Base-by-base conservation (phyloP, 2,888 invertebrate species). In the Dicroscelio sp. region DNA sequence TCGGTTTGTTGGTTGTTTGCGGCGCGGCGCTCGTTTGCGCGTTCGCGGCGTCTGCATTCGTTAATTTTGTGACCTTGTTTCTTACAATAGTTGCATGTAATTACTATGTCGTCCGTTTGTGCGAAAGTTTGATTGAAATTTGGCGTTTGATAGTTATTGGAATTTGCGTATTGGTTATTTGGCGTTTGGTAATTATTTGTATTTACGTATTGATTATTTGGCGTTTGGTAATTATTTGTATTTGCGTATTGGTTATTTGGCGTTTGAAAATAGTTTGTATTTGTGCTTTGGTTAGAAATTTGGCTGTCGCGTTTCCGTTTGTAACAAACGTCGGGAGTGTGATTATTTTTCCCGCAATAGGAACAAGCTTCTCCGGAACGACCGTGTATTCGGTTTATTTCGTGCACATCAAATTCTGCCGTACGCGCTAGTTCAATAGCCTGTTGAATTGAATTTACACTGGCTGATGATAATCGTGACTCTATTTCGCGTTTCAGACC, bases 401-500 rank as follows among this genome's bases (percentile, higher is more conserved):
- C 60, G 6, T n/a, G 1, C 27, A 60, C 5, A 5, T 60, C 60
- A 27, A 25, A 60, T 30, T 60, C 60, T 1, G 60, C 60, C 10
- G 25, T 30, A 3, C 60, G 60, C 6, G 60, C 60, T 25, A 8
- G 3, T 27, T 60, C 60, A 12, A 60, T 25, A 1, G 60, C 60
- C 10, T 25, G 14, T 27, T 80, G 33, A 1, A 87, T 6, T 1
- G 48, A 38, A 3, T 30, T 10, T 0, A 71, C 48, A 27, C 6
- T 23, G 3, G 38, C 20, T 0, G 60, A 20, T 0, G 65, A 1
- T 0, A 87, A 20, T 25, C 87, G 48, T 0, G 65, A 0, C 33
- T 80, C 87, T 5, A 87, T 17, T 0, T 80, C 58, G 4, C 87
- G 43, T 31, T 38, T 71, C 23, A 87, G 30, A 20, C 87, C 87